Conservation (phyloP, 1,140 invertebrate species). For the Drosophila obscura region DNA sequence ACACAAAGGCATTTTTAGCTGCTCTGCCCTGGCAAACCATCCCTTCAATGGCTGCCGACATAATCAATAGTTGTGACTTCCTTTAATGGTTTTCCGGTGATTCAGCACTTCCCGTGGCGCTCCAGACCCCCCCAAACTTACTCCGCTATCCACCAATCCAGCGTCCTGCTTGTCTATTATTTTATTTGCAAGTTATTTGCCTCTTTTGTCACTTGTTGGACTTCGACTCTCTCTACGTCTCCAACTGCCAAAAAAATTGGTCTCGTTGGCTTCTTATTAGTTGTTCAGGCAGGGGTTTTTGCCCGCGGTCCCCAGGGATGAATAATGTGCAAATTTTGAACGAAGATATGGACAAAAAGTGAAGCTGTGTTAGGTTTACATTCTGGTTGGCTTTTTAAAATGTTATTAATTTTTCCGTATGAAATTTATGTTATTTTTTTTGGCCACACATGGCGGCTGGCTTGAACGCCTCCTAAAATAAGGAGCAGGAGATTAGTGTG, state of each 20-base stretch:
- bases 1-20: slow-evolving; percentile 64
- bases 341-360: slow-evolving; percentile 9
- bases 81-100: slow-evolving; percentile 77
- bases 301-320: no score
- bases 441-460: no score
- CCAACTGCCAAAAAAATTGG: slow-evolving; percentile 29
- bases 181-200: slow-evolving; percentile 31
- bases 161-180: slow-evolving; percentile 13
- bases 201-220: slow-evolving; percentile 63
- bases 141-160: slow-evolving; percentile 1
- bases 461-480: no score
- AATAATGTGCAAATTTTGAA: slow-evolving; percentile 44
- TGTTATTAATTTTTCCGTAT: no score
- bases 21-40: slow-evolving; percentile 6
- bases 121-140: no score
- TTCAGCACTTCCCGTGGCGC: slow-evolving; percentile 58
- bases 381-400: slow-evolving; percentile 23
- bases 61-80: slow-evolving; percentile 77
- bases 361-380: no score
- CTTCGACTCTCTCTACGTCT: slow-evolving; percentile 4
- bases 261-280: slow-evolving; percentile 38
- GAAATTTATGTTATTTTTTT: no score
- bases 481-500: no score
- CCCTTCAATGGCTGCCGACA: slow-evolving; percentile 31
- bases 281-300: neutral